Percentiles rank a stretch among this genome's conserved stretches.
Evolutionary conservation across 2,888 invertebrate genomes (phyloP).

Genomic region (Anagyrus pseudococci): DNA sequence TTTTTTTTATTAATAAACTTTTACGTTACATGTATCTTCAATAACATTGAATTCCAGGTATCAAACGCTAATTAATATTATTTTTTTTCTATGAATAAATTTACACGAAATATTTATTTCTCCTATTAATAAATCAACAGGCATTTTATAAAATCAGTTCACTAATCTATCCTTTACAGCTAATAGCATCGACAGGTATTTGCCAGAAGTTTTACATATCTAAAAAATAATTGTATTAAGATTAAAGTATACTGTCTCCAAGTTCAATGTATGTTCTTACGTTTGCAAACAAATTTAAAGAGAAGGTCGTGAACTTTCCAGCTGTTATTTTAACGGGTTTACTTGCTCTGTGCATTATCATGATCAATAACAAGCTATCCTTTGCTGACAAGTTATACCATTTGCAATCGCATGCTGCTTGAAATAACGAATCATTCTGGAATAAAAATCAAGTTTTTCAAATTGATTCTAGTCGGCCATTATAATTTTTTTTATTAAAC

Average conservation of each 20-base stretch:
- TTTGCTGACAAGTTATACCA: slow-evolving; percentile 40
- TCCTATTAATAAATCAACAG: slow-evolving; percentile 19
- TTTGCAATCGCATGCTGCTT: slow-evolving; percentile 6
- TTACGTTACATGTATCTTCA: background rate
- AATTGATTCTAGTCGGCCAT: background rate
- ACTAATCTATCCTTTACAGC: slow-evolving; percentile 5
- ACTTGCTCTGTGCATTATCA: slow-evolving; percentile 37
- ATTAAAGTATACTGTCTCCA: background rate
- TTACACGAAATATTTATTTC: slow-evolving; percentile 43
- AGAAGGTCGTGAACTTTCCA: slow-evolving; percentile 38
- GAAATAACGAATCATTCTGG: too few species aligned
- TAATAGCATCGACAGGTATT: slow-evolving; percentile 16
- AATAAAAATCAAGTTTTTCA: background rate
- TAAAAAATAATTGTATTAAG: background rate
- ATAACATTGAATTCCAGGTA: too few species aligned
- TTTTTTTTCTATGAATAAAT: slow-evolving; percentile 10
- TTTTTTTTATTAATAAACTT: too few species aligned
- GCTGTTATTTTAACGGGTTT: slow-evolving; percentile 40
- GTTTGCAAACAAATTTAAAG: slow-evolving; percentile 32
- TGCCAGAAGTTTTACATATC: slow-evolving; percentile 6
- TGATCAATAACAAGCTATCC: slow-evolving; percentile 33
- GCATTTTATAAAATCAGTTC: too few species aligned
- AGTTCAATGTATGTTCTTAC: too few species aligned
- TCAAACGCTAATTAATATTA: too few species aligned
- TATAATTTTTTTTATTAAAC: background rate